phyloP scores from a whole-genome alignment of 2,113 vertebrate genomes.

The Oncorhynchus nerka region DNA sequence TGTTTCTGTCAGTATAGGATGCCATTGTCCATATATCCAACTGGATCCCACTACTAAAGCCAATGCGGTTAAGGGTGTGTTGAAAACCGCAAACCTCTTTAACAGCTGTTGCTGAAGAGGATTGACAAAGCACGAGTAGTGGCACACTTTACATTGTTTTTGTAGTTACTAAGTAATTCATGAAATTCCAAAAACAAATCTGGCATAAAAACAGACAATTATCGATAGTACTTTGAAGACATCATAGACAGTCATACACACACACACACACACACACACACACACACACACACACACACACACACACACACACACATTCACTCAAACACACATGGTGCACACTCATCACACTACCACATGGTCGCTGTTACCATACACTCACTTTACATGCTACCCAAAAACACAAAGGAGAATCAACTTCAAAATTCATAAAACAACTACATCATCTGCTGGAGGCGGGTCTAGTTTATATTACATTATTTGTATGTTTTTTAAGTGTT shows the following conservation, averaged over 20 bases:
- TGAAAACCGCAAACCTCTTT: conserved; percentile 30
- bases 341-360: background rate
- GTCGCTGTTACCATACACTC: conserved; percentile 45
- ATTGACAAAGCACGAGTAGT: conserved; percentile 20
- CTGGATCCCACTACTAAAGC: background rate
- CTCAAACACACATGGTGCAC: no score
- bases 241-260: conserved; percentile 30
- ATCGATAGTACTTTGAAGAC: conserved; percentile 76
- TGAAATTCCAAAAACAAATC: conserved; percentile 39
- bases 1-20: conserved; percentile 2
- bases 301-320: background rate
- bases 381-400: conserved; percentile 59
- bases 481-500: conserved; percentile 61
- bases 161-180: conserved; percentile 46
- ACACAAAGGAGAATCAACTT: conserved; percentile 43
- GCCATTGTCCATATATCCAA: conserved; percentile 28
- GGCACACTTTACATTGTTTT: conserved; percentile 24
- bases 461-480: conserved; percentile 79
- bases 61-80: conserved; percentile 17
- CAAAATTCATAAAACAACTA: conserved; percentile 52
- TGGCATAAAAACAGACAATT: conserved; percentile 66
- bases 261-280: background rate
- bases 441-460: conserved; percentile 71
- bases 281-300: no score
- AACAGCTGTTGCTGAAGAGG: conserved; percentile 35